Evolutionary conservation across 2,888 invertebrate genomes (phyloP), one percentile per base, ranked within the genome.

Genomic region (Drosophila koepferae): DNA sequence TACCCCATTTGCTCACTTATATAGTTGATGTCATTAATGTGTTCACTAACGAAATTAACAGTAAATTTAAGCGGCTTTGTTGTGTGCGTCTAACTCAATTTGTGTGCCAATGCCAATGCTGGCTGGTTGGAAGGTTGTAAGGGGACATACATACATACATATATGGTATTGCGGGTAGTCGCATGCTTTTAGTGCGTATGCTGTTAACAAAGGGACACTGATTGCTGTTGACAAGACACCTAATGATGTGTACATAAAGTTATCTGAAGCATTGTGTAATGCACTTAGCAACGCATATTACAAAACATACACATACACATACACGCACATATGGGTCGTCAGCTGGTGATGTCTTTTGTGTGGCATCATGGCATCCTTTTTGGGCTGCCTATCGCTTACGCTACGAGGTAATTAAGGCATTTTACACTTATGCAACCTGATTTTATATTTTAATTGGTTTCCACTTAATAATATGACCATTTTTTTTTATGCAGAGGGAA

Each of bases 11-110:
- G 34, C 34, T 34, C 71, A 60, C 63, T 67, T 77, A 74, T 72
- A 75, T 73, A 55, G 41, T 80, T 72, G 65, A 75, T 56, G 63
- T 73, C 82, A 77, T 77, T 85, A 85, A 86, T 84, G 84, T 74
- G 82, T 72, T 82, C 81, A 79, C 77, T 86, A 85, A 85, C 79
- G 51, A 79, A 86, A 84, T 85, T 86, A 86, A 82, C 85, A 85
- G 73, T 82, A 85, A 85, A 85, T 84, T 85, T 82, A 79, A 79
- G 80, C 85, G 79, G 84, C 75, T 82, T 77, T 81, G 69, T 70
- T 74, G 79, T 71, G 66, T 71, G 66, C 61, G 65, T 75, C 82
- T 85, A 86, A 86, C 77, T 85, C 75, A 77, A 86, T 86, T 86
- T 86, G 68, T 70, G 59, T 72, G 63, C 72, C 68, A 63, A 59